Evolutionary conservation across 53 echinoderm and acorn worm genomes (phyloP).

Genomic region (Echinarachnius parma): DNA sequence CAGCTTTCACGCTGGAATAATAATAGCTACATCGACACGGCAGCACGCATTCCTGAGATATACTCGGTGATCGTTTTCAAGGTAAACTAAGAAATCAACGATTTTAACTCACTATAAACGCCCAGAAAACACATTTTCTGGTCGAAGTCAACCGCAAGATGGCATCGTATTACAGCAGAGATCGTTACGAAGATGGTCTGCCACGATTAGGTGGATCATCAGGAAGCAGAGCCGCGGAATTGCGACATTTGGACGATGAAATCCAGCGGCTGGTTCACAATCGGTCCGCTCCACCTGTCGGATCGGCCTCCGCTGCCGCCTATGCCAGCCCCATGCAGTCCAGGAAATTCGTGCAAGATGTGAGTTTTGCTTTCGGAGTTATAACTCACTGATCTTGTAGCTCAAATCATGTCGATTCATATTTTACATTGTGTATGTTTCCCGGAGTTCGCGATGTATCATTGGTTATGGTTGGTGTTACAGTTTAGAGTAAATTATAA

Average conservation of each 20-base stretch:
- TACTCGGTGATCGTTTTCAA: too few relatives aligned
- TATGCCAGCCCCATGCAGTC: slow-evolving; percentile 53
- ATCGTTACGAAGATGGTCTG: slow-evolving; percentile 56
- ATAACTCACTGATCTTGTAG: too few relatives aligned
- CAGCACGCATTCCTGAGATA: slow-evolving; percentile 2
- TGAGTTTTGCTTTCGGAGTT: slow-evolving; percentile 42
- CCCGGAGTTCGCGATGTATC: too few relatives aligned
- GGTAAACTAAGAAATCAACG: too few relatives aligned
- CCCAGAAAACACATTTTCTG: neutral
- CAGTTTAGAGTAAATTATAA: too few relatives aligned
- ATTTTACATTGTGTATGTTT: too few relatives aligned
- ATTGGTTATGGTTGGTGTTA: too few relatives aligned
- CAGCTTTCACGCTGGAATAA: slow-evolving; percentile 25
- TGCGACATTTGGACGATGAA: slow-evolving; percentile 86
- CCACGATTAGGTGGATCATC: slow-evolving; percentile 58
- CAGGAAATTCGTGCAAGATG: slow-evolving; percentile 85
- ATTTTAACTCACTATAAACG: too few relatives aligned
- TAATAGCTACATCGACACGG: neutral
- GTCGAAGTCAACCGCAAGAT: slow-evolving; percentile 19
- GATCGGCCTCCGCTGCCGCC: neutral
- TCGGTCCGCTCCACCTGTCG: slow-evolving; percentile 68
- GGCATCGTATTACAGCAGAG: slow-evolving; percentile 61
- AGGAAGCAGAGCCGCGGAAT: slow-evolving; percentile 57
- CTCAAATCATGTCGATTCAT: too few relatives aligned
- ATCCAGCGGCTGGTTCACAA: slow-evolving; percentile 82